Conservation (phyloP, 2,797 vertebrate genomes). For the Telmatherina bonti region DNA sequence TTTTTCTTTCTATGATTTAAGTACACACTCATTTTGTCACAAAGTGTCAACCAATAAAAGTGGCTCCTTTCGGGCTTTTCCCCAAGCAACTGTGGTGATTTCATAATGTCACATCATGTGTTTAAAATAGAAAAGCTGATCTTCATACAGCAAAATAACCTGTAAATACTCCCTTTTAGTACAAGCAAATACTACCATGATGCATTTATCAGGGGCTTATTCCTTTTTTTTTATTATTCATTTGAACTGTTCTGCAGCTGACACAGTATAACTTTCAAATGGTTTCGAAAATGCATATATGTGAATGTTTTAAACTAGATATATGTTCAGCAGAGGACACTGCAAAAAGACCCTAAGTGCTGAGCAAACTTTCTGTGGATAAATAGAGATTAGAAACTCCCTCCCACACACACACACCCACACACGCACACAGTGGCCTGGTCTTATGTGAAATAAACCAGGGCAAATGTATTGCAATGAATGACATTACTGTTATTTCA, state of each 20-base stretch:
- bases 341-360: conserved; percentile 53
- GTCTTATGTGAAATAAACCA: conserved; percentile 51
- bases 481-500: conserved; percentile 47
- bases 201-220: conserved; percentile 38
- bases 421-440: conserved; percentile 26
- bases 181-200: conserved; percentile 1
- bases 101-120: conserved; percentile 41
- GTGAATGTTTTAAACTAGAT: conserved; percentile 44
- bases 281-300: conserved; percentile 39
- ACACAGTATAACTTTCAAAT: conserved; percentile 36
- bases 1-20: conserved; percentile 55
- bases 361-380: conserved; percentile 64
- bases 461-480: conserved; percentile 36
- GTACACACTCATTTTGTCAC: conserved; percentile 56
- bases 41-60: conserved; percentile 47
- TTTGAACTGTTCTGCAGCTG: conserved; percentile 38
- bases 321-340: conserved; percentile 19
- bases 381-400: conserved; percentile 68
- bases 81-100: conserved; percentile 26
- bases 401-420: conserved; percentile 17
- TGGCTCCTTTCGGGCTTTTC: conserved; percentile 19
- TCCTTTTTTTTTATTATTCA: conserved; percentile 25
- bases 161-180: background rate
- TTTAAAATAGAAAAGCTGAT: conserved; percentile 5
- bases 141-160: background rate